A percentile compares a stretch with the other conserved stretches of the same genome.
phyloP scores from a whole-genome alignment of 2,888 invertebrate species.

The Acanthacorydalis orientalis region DNA sequence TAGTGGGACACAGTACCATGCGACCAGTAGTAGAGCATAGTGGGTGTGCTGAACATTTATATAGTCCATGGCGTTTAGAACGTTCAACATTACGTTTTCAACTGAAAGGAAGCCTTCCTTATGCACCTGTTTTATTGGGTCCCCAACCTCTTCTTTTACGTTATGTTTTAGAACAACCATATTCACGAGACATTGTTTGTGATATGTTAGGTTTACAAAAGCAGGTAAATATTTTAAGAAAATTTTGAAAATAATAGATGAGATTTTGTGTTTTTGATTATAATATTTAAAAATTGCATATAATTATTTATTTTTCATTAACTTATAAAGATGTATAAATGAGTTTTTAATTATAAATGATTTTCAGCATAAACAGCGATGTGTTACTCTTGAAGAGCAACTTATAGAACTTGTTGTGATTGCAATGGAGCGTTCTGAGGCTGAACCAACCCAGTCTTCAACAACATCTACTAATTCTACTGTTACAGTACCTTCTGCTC shows the following conservation, averaged over 20 bases:
- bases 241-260: too few species aligned
- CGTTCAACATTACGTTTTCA: slow-evolving; percentile 58
- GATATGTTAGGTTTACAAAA: slow-evolving; percentile 88
- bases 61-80: slow-evolving; percentile 88
- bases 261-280: too few species aligned
- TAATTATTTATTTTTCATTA: slow-evolving; percentile 7
- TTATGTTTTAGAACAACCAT: slow-evolving; percentile 87
- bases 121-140: slow-evolving; percentile 69
- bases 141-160: slow-evolving; percentile 76
- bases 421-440: slow-evolving; percentile 84
- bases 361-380: slow-evolving; percentile 60
- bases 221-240: slow-evolving; percentile 49
- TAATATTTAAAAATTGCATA: slow-evolving; percentile 3
- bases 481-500: not conserved
- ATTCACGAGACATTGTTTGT: slow-evolving; percentile 91
- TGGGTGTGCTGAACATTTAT: slow-evolving; percentile 74
- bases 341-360: not conserved
- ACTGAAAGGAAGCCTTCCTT: slow-evolving; percentile 67
- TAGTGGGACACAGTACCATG: slow-evolving; percentile 79
- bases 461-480: not conserved
- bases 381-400: slow-evolving; percentile 82
- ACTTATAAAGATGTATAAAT: not conserved
- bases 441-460: slow-evolving; percentile 19
- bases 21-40: slow-evolving; percentile 88
- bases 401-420: slow-evolving; percentile 77